phyloP scores from a whole-genome alignment of 1,140 invertebrate species.

The Leptonema lineaticorne region DNA sequence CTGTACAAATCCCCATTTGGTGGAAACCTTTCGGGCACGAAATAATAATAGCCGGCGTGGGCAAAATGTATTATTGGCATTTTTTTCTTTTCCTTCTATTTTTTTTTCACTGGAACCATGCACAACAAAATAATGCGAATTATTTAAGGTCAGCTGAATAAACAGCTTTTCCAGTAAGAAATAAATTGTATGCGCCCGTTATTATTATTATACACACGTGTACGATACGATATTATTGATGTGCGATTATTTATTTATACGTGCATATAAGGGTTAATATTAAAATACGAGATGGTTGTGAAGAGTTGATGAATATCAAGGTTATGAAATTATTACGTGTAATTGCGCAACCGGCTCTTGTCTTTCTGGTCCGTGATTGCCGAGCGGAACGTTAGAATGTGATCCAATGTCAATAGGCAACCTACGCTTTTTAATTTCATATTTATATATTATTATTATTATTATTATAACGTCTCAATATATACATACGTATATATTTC shows the following conservation, averaged over 20 bases:
- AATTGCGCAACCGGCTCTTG: neutral
- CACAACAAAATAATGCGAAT: conserved; percentile 22
- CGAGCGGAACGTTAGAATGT: conserved; percentile 3
- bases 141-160: conserved; percentile 13
- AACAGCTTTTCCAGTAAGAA: neutral
- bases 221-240: neutral
- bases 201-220: too few relatives aligned
- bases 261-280: neutral
- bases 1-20: neutral
- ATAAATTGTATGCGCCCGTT: neutral
- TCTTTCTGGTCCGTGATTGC: neutral
- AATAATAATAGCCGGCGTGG: neutral
- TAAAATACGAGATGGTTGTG: neutral
- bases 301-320: neutral
- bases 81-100: too few relatives aligned
- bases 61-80: conserved; percentile 14
- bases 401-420: neutral
- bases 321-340: neutral
- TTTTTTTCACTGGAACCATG: conserved; percentile 5
- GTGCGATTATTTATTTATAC: too few relatives aligned
- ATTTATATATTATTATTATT: neutral
- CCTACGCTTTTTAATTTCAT: neutral
- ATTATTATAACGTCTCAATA: neutral
- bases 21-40: neutral
- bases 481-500: neutral